phyloP scores from a whole-genome alignment of 2,113 vertebrate species.

The Lampris megalopsis region DNA sequence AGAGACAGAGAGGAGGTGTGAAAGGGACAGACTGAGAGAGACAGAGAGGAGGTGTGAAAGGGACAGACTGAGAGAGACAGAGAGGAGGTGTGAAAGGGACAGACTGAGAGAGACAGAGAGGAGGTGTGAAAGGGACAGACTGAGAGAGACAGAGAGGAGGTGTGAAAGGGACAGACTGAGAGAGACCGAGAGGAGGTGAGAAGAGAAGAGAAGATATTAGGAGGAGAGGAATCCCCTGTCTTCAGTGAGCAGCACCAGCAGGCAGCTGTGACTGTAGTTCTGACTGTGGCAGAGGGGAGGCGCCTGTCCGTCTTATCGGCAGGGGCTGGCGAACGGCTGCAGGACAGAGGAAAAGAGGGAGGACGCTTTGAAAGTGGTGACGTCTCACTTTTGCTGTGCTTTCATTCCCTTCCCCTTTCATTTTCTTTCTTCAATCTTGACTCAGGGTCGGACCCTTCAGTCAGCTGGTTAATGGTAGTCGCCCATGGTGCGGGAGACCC shows the following conservation, averaged over 20 bases:
- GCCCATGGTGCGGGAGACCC: too few species aligned
- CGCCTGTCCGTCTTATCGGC: constrained; percentile 62
- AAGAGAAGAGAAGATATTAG: not conserved
- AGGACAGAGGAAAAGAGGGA: constrained; percentile 5
- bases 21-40: too few species aligned
- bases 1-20: too few species aligned
- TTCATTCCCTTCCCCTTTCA: constrained; percentile 9
- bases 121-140: too few species aligned
- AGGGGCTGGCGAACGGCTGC: constrained; percentile 39
- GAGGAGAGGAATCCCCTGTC: constrained; percentile 1
- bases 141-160: too few species aligned
- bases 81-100: too few species aligned
- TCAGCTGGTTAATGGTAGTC: too few species aligned
- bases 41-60: too few species aligned
- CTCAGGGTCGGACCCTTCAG: too few species aligned
- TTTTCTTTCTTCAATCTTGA: not conserved
- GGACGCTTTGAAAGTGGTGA: not conserved
- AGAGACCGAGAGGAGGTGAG: not conserved
- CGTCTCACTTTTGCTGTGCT: constrained; percentile 4
- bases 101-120: too few species aligned
- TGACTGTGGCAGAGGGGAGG: constrained; percentile 28
- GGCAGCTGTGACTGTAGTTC: constrained; percentile 53
- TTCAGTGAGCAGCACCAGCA: constrained; percentile 32
- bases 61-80: too few species aligned
- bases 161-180: too few species aligned